Percentiles rank a stretch among this genome's conserved stretches.
phyloP scores from a whole-genome alignment of 92 coral and sea anemone genomes.

The Palythoa grandis region DNA sequence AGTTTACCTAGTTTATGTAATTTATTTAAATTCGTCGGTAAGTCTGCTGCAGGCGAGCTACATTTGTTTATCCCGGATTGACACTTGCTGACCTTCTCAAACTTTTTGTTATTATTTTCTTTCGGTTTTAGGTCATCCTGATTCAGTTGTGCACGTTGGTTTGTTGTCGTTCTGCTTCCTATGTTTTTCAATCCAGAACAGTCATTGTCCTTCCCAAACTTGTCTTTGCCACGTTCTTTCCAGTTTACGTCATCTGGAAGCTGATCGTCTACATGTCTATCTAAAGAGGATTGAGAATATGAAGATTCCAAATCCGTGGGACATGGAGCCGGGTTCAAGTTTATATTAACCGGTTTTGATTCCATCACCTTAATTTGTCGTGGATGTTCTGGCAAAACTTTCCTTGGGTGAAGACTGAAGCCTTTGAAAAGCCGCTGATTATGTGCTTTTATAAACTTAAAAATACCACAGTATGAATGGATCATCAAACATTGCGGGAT shows the following conservation, averaged over 20 bases:
- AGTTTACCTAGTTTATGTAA: background rate
- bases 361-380: background rate
- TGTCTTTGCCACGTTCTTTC: background rate
- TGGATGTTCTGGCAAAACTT: background rate
- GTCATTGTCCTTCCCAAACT: background rate
- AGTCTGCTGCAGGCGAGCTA: background rate
- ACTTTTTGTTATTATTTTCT: background rate
- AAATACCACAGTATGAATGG: conserved; percentile 58
- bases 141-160: background rate
- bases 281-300: conserved; percentile 15
- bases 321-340: background rate
- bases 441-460: conserved; percentile 64
- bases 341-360: background rate
- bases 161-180: background rate
- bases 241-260: background rate
- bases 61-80: background rate
- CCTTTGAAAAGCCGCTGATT: conserved; percentile 47
- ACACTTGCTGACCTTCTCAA: background rate
- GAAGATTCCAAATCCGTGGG: conserved; percentile 14
- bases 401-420: conserved; percentile 15
- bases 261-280: background rate
- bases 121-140: background rate
- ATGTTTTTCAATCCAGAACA: background rate
- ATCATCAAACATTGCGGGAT: conserved; percentile 74
- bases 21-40: conserved; percentile 10